Conservation (phyloP, 2,113 vertebrate species). For the Malurus cyaneus region DNA sequence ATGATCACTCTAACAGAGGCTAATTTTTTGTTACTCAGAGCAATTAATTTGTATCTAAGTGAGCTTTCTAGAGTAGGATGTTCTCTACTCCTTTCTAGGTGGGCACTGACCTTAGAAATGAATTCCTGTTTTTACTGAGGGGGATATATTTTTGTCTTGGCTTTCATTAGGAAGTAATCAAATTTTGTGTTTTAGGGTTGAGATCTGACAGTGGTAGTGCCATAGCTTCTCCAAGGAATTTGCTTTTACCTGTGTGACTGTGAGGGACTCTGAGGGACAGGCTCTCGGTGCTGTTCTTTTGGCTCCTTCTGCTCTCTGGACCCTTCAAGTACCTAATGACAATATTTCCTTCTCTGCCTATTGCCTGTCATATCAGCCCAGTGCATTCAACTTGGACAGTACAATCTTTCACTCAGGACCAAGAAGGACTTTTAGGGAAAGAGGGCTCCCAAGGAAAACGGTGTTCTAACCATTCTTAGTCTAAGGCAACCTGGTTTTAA, state of each 20-base stretch:
- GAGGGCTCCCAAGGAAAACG: neutral
- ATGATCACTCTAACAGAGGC: neutral
- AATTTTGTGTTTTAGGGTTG: neutral
- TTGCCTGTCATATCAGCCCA: neutral
- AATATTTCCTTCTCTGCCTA: neutral
- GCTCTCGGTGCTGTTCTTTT: neutral
- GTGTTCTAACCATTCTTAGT: neutral
- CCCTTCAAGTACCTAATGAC: neutral
- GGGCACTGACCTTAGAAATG: neutral
- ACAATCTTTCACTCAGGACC: neutral
- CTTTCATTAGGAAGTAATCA: neutral
- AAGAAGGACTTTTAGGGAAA: neutral
- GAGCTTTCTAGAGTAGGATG: neutral
- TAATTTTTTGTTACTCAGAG: neutral
- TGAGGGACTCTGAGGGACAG: neutral
- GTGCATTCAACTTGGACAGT: neutral
- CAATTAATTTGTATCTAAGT: neutral
- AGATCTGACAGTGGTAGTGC: neutral
- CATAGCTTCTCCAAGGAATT: neutral
- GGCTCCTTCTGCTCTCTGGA: neutral
- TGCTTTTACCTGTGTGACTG: neutral
- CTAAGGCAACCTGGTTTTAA: neutral
- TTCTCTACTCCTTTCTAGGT: neutral
- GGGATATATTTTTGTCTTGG: neutral
- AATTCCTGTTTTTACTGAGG: neutral